These are phyloP conservation scores for Procambarus clarkii DNA, from an alignment of 1,140 invertebrate species.

Conservation along the genomic window DNA sequence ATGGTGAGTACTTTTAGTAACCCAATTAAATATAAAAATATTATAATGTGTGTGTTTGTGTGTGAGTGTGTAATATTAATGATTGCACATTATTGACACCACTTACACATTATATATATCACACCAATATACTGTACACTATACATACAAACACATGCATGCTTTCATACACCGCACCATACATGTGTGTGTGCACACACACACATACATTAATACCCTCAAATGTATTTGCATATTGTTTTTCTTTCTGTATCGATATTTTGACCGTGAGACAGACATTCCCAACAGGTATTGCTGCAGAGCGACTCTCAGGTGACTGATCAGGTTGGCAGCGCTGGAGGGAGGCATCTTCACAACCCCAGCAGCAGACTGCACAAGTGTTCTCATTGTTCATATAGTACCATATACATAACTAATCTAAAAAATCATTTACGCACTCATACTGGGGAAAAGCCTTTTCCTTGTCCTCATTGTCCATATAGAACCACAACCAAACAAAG, in stretches of 20 bases:
- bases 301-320: not conserved
- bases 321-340: not conserved
- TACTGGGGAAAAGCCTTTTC: constrained; percentile 29
- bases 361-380: constrained; percentile 17
- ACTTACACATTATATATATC: no score
- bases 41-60: no score
- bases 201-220: not conserved
- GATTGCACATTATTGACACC: no score
- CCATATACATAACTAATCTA: constrained; percentile 17
- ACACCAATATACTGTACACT: no score
- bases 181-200: not conserved
- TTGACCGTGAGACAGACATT: constrained; percentile 30
- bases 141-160: no score
- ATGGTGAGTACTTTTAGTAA: no score
- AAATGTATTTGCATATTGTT: not conserved
- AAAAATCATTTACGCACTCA: constrained; percentile 27
- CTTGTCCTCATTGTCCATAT: constrained; percentile 24
- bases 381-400: constrained; percentile 27
- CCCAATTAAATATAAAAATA: no score
- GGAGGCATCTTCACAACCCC: not conserved
- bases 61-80: no score
- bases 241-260: constrained; percentile 1
- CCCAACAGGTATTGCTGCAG: constrained; percentile 27
- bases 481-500: constrained; percentile 35
- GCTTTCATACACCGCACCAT: not conserved